Percentiles rank a stretch among this genome's conserved stretches.
phyloP scores from a whole-genome alignment of 2,888 invertebrate genomes.

The Ormyrus nitidulus region DNA sequence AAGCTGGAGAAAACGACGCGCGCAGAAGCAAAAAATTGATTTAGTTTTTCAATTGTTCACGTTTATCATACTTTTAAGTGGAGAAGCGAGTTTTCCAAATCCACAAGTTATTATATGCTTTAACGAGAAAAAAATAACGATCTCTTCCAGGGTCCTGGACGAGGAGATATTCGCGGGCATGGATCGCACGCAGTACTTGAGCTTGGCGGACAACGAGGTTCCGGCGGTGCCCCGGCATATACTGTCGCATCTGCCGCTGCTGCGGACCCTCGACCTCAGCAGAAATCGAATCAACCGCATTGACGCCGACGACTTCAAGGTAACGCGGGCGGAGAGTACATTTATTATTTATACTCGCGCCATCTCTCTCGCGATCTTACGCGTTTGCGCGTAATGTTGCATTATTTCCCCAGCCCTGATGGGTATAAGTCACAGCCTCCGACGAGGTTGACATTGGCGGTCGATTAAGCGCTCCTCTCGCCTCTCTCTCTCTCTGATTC shows the following conservation, averaged over 20 bases:
- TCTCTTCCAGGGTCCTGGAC: constrained; percentile 81
- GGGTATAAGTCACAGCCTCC: too few relatives aligned
- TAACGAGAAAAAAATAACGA: neutral
- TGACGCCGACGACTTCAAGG: constrained; percentile 85
- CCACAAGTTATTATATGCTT: neutral
- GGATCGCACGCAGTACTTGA: constrained; percentile 84
- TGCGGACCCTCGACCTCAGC: constrained; percentile 89
- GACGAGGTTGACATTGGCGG: too few relatives aligned
- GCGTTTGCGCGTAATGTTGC: constrained; percentile 2
- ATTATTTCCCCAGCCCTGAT: neutral
- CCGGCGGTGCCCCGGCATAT: constrained; percentile 86
- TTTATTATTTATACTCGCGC: neutral
- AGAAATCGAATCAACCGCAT: constrained; percentile 87
- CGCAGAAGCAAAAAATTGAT: too few relatives aligned
- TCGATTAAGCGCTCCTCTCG: too few relatives aligned
- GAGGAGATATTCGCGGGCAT: constrained; percentile 86
- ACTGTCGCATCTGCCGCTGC: constrained; percentile 84
- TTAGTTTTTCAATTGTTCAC: too few relatives aligned
- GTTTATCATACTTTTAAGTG: too few relatives aligned
- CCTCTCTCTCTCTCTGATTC: too few relatives aligned
- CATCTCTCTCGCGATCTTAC: neutral
- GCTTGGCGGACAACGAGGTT: constrained; percentile 88
- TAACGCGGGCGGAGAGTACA: constrained; percentile 72
- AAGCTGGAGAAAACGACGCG: too few relatives aligned
- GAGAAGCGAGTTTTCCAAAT: too few relatives aligned